These are phyloP conservation scores for Pygathrix nemaeus DNA, from an alignment of 2,113 vertebrate genomes.

Conservation along the genomic window DNA sequence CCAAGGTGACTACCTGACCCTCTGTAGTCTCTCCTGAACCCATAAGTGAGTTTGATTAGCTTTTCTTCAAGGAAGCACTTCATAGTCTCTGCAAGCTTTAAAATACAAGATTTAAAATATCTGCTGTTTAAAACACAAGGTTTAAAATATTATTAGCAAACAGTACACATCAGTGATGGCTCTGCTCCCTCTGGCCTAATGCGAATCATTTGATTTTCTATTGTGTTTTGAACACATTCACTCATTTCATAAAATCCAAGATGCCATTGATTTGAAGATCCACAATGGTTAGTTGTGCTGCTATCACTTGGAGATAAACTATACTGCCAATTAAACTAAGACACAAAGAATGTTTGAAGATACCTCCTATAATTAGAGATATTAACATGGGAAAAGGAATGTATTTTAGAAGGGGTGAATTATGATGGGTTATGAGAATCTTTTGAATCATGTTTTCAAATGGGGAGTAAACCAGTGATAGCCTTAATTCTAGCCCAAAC, in stretches of 20 bases:
- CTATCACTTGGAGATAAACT: neutral
- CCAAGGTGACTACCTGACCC: neutral
- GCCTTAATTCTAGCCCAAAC: neutral
- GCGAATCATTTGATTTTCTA: neutral
- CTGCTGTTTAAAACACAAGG: neutral
- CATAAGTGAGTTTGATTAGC: neutral
- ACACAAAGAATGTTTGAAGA: neutral
- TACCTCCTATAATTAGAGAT: neutral
- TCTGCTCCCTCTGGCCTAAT: neutral
- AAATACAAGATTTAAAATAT: too few species aligned
- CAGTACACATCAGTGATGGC: neutral
- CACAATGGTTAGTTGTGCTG: neutral
- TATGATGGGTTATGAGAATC: neutral
- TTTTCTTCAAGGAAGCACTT: neutral
- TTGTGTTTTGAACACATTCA: neutral
- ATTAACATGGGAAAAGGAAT: neutral
- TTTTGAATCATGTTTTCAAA: constrained; percentile 29
- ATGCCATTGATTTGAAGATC: neutral
- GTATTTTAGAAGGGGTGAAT: neutral
- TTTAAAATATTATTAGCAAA: neutral
- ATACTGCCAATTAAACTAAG: neutral
- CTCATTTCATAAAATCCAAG: neutral
- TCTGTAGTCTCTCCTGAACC: neutral
- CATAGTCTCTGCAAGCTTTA: neutral
- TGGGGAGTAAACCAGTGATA: neutral